Evolutionary conservation across 1,140 invertebrate species (phyloP), one percentile per base, ranked within the genome.

Genomic region (Pachyrhynchus sulphureomaculatus): DNA sequence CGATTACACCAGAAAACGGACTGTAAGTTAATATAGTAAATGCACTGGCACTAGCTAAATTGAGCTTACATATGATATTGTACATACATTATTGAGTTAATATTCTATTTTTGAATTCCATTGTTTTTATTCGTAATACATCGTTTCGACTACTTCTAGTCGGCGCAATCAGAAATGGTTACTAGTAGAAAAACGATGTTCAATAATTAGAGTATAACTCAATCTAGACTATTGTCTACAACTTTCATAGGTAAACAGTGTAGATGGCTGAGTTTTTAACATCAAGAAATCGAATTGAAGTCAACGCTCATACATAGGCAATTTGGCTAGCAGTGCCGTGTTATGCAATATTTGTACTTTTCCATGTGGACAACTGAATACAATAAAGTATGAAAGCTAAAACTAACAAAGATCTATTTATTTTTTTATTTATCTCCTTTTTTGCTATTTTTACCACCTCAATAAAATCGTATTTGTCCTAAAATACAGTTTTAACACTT

Each of bases 281-380:
- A 49, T 24, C 26, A 15, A 12, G 32, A 21, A 9, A 26, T 48
- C 21, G 12, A 32, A 29, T 48, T 48, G 13, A 48, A 48, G 29
- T 15, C 29, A 32, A 32, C 45, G 29, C 26, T 32, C 13, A 24
- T 32, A 52, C 3, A 17, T 10, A 8, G 3, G 47, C 15, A 12
- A 29, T 29, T 29, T 29, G 8, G 26, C 26, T 73, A 73, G 72
- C 74, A 75, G 71, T 73, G 72, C 73, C 68, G 72, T 75, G 74
- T 75, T 74, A 74, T 77, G 74, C 75, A 77, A 77, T 77, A 77
- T 77, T 77, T 77, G 75, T 77, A 77, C 75, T 77, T 77, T 77
- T 77, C 75, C 75, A 77, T 77, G 74, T 77, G 75, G 75, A 76
- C 72, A 75, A 76, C 71, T 77, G 74, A 75, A 75, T 76, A 77